Evolutionary conservation across 2,888 invertebrate genomes (phyloP).

Genomic region (Merodon equestris): DNA sequence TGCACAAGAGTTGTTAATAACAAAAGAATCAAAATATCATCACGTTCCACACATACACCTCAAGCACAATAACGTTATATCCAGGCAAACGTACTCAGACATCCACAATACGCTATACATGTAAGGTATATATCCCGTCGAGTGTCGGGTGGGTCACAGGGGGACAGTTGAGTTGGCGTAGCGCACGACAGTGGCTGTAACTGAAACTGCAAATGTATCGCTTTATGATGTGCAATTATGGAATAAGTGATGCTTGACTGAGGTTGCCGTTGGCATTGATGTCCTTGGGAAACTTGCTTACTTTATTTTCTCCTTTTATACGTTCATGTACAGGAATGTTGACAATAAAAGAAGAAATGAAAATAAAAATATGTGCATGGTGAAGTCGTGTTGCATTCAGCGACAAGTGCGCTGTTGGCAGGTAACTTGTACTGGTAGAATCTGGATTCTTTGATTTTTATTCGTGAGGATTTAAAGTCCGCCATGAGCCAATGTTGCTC

Average conservation of each 20-base stretch:
- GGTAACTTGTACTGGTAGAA: too few relatives aligned
- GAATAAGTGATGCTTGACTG: conserved; percentile 20
- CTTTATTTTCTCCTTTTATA: conserved; percentile 4
- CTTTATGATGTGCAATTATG: conserved; percentile 11
- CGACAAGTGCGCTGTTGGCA: too few relatives aligned
- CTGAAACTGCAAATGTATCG: conserved; percentile 7
- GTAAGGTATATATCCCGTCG: too few relatives aligned
- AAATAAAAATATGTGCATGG: too few relatives aligned
- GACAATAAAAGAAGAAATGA: neutral
- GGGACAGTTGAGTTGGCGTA: too few relatives aligned
- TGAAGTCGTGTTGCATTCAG: too few relatives aligned
- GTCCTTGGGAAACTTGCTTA: conserved; percentile 19
- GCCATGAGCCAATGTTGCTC: too few relatives aligned
- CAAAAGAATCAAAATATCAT: conserved; percentile 16
- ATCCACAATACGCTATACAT: too few relatives aligned
- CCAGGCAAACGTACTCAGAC: neutral
- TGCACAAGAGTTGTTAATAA: conserved; percentile 20
- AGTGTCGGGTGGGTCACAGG: too few relatives aligned
- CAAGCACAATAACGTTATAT: neutral
- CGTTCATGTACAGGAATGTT: neutral
- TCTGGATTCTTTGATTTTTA: too few relatives aligned
- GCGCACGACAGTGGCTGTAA: too few relatives aligned
- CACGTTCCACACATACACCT: neutral
- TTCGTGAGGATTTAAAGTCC: too few relatives aligned
- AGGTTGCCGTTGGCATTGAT: conserved; percentile 13